A percentile compares a stretch with the other conserved stretches of the same genome.
Conservation (phyloP, 2,888 invertebrate species). For the Andrena minutula region DNA sequence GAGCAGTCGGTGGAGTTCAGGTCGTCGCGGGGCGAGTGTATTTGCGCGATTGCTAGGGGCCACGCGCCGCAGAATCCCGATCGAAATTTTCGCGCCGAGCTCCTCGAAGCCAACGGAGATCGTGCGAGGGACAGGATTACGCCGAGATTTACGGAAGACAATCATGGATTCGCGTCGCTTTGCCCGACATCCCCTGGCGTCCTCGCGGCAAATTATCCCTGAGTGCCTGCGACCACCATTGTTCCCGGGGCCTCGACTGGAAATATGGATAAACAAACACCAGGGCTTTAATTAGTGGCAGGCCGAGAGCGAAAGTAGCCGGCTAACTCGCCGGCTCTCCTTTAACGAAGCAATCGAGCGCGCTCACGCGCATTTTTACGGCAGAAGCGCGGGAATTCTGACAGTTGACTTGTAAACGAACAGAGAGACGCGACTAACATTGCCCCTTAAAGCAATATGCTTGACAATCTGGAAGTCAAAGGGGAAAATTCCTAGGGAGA, state of each 20-base stretch:
- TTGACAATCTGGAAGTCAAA: too few relatives aligned
- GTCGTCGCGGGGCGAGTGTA: constrained; percentile 5
- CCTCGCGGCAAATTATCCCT: constrained; percentile 48
- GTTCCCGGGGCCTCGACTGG: constrained; percentile 9
- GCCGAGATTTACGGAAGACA: constrained; percentile 56
- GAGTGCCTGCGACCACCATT: constrained; percentile 27
- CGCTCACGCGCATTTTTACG: background rate
- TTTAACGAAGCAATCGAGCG: background rate
- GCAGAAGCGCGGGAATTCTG: background rate
- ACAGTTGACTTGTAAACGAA: background rate
- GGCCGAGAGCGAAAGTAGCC: background rate
- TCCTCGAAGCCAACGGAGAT: background rate
- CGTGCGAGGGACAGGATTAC: constrained; percentile 39
- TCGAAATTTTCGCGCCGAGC: constrained; percentile 40
- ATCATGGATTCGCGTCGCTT: constrained; percentile 55
- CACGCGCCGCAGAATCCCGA: background rate
- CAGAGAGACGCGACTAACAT: background rate
- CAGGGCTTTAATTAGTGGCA: constrained; percentile 21
- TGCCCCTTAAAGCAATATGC: background rate
- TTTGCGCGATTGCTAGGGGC: constrained; percentile 1
- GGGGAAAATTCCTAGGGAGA: background rate
- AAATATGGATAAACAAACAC: constrained; percentile 43
- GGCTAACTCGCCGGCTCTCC: background rate
- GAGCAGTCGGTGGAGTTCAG: background rate
- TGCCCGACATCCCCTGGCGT: constrained; percentile 39